Evolutionary conservation across 1,140 invertebrate genomes (phyloP).

Genomic region (Bombyx mandarina): DNA sequence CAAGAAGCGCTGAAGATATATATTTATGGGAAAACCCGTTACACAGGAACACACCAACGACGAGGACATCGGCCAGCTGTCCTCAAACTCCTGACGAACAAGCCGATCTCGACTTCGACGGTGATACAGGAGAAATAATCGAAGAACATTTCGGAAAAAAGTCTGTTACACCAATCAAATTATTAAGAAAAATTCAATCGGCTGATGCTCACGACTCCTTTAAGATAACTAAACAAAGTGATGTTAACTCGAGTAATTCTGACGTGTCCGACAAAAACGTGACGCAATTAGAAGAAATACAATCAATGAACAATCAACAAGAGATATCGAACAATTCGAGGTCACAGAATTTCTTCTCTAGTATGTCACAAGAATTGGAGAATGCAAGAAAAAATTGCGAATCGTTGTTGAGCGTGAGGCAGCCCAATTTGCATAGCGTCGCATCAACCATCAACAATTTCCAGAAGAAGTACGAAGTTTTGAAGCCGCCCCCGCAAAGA

Average conservation of each 20-base stretch:
- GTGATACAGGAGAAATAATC: constrained; percentile 71
- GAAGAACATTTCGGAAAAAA: constrained; percentile 75
- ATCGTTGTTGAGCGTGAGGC: constrained; percentile 58
- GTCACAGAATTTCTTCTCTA: constrained; percentile 68
- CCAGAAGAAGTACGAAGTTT: constrained; percentile 66
- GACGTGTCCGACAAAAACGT: constrained; percentile 42
- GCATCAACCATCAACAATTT: constrained; percentile 68
- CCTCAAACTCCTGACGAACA: constrained; percentile 79
- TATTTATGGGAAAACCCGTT: constrained; percentile 85
- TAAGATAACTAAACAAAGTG: constrained; percentile 28
- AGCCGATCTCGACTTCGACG: constrained; percentile 77
- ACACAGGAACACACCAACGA: constrained; percentile 69
- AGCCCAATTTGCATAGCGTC: constrained; percentile 63
- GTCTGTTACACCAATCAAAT: constrained; percentile 75
- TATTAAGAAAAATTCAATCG: constrained; percentile 57
- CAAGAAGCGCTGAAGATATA: constrained; percentile 73
- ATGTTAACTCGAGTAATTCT: constrained; percentile 45
- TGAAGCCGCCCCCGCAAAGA: constrained; percentile 64
- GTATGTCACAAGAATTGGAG: constrained; percentile 68
- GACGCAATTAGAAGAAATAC: constrained; percentile 9
- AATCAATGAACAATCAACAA: constrained; percentile 15
- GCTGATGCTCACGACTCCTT: constrained; percentile 38
- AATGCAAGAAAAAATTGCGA: constrained; percentile 68
- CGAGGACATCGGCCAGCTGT: constrained; percentile 52
- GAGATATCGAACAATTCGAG: constrained; percentile 26